phyloP scores from a whole-genome alignment of 2,113 vertebrate genomes.

The Tretioscincus oriximinensis region DNA sequence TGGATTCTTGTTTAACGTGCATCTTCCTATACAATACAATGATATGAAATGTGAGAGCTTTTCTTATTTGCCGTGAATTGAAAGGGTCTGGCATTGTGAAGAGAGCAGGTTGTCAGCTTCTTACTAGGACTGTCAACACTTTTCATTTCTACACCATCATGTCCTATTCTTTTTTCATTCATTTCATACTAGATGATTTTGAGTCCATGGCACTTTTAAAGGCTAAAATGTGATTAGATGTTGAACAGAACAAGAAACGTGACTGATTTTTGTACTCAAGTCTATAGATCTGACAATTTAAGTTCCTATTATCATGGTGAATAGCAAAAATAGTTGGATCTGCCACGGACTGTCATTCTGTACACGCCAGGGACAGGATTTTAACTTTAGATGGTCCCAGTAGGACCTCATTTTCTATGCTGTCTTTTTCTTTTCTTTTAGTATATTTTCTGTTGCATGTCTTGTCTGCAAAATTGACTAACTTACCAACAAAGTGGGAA shows the following conservation, averaged over 20 bases:
- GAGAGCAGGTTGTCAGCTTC: slow-evolving; percentile 2
- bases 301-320: neutral
- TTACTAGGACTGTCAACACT: neutral
- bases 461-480: too few relatives aligned
- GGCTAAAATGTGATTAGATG: neutral
- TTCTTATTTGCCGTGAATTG: neutral
- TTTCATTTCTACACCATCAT: neutral
- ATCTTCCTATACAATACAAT: neutral
- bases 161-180: neutral
- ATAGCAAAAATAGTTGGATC: neutral
- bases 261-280: slow-evolving; percentile 1
- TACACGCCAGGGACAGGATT: neutral
- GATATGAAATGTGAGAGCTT: neutral
- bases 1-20: neutral
- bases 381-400: neutral
- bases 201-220: neutral
- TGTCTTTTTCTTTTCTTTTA: too few relatives aligned
- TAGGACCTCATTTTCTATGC: neutral
- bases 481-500: too few relatives aligned
- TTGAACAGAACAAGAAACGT: neutral
- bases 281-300: neutral
- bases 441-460: neutral
- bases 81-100: slow-evolving; percentile 16
- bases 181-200: neutral
- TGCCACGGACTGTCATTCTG: neutral